Evolutionary conservation across 2,797 vertebrate genomes (phyloP).

Genomic region (Percopsis omiscomaycus): DNA sequence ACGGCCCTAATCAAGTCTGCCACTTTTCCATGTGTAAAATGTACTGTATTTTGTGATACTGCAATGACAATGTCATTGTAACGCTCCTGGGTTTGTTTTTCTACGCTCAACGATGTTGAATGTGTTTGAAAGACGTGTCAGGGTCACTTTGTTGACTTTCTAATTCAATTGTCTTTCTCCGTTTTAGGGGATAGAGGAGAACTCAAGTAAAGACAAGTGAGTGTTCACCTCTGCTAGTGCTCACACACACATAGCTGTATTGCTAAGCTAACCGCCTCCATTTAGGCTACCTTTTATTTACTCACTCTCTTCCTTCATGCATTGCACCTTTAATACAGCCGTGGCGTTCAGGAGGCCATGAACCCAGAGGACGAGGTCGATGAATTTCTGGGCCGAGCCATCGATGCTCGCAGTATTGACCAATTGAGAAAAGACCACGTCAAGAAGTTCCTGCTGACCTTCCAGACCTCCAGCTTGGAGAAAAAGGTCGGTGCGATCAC

Average conservation of each 20-base stretch:
- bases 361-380: slow-evolving; percentile 95
- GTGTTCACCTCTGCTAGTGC: slow-evolving; percentile 45
- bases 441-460: slow-evolving; percentile 93
- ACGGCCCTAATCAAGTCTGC: too few relatives aligned
- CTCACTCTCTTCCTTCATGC: not conserved
- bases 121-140: not conserved
- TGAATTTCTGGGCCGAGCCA: slow-evolving; percentile 92
- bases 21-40: too few relatives aligned
- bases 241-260: not conserved
- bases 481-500: slow-evolving; percentile 81
- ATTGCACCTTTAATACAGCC: slow-evolving; percentile 66
- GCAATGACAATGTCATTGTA: too few relatives aligned
- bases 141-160: not conserved
- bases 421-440: slow-evolving; percentile 95
- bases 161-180: slow-evolving; percentile 11
- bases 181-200: slow-evolving; percentile 90
- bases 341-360: slow-evolving; percentile 88
- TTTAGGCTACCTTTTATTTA: not conserved
- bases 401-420: slow-evolving; percentile 93
- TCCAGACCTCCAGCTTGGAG: slow-evolving; percentile 91
- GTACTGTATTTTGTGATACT: too few relatives aligned
- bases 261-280: not conserved
- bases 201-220: slow-evolving; percentile 94
- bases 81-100: too few relatives aligned
- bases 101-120: too few relatives aligned